Evolutionary conservation across 1,140 invertebrate species (phyloP), one percentile per base, ranked within the genome.

Genomic region (Drosophila arawakana): DNA sequence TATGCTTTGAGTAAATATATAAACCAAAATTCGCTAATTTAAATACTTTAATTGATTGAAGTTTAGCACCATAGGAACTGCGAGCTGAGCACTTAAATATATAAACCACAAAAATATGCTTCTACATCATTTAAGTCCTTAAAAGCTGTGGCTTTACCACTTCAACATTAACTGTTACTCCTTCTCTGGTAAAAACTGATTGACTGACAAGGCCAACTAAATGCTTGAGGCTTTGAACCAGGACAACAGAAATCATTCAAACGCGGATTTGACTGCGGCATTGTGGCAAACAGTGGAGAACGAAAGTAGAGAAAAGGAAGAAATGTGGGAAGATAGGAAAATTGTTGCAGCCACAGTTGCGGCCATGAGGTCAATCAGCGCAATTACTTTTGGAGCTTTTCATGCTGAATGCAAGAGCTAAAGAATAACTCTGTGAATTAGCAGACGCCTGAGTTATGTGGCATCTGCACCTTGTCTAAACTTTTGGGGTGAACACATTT

Each of bases 341-440:
- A 30, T 30, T 30, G 25, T 2, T 30, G 59, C 41, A 59, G 61
- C 82, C 82, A 44, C 82, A 88, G 43, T 25, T 85, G 79, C 65
- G 82, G 82, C 81, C 50, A 44, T 79, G 79, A 76, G 82, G 83
- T 85, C 82, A 88, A 85, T 88, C 82, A 65, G 58, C 65, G 80
- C 82, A 85, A 85, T 85, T 85, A 86, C 79, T 82, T 73, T 74
- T 37, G 47, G 50, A 73, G 44, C 75, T 76, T 76, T 73, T 44
- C 69, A 55, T 3, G 58, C 30, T 46, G 34, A 44, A 13, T 52
- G 49, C 49, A 18, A 7, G 30, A 30, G 6, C 25, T 30, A 6
- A 30, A 2, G 25, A 30, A 30, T 30, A 5, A 30, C 25, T 30
- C 25, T 30, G 25, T 30, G 25, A 30, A 30, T 30, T 30, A 30